These are phyloP conservation scores for Hippasteria phrygiana DNA, from an alignment of 53 echinoderm and acorn worm genomes.

Conservation along the genomic window DNA sequence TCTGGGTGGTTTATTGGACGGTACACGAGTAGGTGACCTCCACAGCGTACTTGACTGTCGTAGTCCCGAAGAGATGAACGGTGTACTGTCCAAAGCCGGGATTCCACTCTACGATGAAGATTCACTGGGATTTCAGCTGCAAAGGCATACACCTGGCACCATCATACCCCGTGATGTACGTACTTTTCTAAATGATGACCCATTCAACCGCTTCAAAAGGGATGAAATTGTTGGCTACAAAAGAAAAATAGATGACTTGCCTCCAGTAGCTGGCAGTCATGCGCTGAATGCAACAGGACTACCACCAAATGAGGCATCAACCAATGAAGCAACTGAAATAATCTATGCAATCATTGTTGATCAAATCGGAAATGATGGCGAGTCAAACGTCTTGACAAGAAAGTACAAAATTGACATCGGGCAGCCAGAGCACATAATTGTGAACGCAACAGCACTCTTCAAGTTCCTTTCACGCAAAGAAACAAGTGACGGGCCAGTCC, in stretches of 20 bases:
- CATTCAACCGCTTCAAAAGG: slow-evolving; percentile 63
- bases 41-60: slow-evolving; percentile 32
- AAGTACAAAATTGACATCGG: slow-evolving; percentile 64
- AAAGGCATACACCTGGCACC: slow-evolving; percentile 46
- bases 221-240: slow-evolving; percentile 79
- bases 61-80: slow-evolving; percentile 38
- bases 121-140: too few relatives aligned
- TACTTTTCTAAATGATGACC: slow-evolving; percentile 77
- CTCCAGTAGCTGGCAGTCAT: background rate
- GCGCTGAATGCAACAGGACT: background rate
- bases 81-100: background rate
- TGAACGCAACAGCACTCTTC: slow-evolving; percentile 42
- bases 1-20: slow-evolving; percentile 12
- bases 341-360: slow-evolving; percentile 59
- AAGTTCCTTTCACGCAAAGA: slow-evolving; percentile 41
- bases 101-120: slow-evolving; percentile 58
- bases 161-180: slow-evolving; percentile 69
- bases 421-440: background rate
- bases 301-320: background rate
- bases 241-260: slow-evolving; percentile 6
- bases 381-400: background rate
- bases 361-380: background rate
- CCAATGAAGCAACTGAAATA: background rate
- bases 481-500: background rate
- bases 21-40: slow-evolving; percentile 4